Evolutionary conservation across 2,888 invertebrate species (phyloP), one percentile per base, ranked within the genome.

Genomic region (Apoda limacodes): DNA sequence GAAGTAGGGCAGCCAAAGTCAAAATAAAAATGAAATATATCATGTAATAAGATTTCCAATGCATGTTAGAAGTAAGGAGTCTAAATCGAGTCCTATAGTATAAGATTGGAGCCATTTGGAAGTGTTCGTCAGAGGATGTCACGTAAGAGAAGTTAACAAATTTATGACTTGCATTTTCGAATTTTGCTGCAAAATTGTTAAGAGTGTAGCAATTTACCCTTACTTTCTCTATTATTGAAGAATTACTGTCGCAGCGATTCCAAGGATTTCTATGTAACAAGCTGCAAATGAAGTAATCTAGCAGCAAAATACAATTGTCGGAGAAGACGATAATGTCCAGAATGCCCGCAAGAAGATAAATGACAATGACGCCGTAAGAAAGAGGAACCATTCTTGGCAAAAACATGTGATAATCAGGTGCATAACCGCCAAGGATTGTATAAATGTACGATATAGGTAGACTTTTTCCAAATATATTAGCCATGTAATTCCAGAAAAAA

Each of bases 371-470:
- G 64, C 64, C 67, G 11, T 46, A 39, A 21, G 46, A 45, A 3
- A 65, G 21, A 0, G 68, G 66, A 0, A 57, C 43, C 60, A 68
- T 68, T 46, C 62, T 68, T 0, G 52, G 28, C 2, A 60, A 2
- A 36, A 53, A 67, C 11, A 60, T 43, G 36, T 67, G 68, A 19
- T 58, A 50, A 11, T 64, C 52, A 0, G 66, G 58, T 2, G 52
- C 45, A 14, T 66, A 68, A 0, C 51, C 38, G 5, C 66, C 60
- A 2, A 64, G 35, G 19, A 68, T 66, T 5, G 60, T 43, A 11
- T 60, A 50, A 0, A 58, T 44, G 15, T 52, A 67, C 0, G 52
- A 51, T 25, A 54, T 57, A 0, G 63, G 58, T 9, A 64, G 19
- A 10, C 47, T 55, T 28, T 63, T 62, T 17, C 51, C 52, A 5